Evolutionary conservation across 2,113 vertebrate species (phyloP).

Genomic region (Synchiropus splendidus): DNA sequence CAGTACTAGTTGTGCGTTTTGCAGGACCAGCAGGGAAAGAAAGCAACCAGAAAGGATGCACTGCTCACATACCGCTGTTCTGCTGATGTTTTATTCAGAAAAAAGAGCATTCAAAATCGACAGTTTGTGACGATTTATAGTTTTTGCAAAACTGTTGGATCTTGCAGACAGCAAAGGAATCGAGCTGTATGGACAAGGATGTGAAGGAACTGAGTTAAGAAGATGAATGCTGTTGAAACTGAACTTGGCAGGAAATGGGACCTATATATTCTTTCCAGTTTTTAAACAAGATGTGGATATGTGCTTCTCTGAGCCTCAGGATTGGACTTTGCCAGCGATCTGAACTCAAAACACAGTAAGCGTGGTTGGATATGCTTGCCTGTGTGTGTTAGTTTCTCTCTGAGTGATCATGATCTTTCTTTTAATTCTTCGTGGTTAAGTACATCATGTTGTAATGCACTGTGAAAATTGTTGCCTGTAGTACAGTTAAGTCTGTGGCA

Average conservation of each 20-base stretch:
- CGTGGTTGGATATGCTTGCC: neutral
- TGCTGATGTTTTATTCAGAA: slow-evolving; percentile 66
- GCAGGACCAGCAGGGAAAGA: slow-evolving; percentile 37
- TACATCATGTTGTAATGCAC: too few relatives aligned
- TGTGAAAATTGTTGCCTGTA: too few relatives aligned
- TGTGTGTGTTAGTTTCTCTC: neutral
- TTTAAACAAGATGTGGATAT: slow-evolving; percentile 25
- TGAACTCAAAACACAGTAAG: slow-evolving; percentile 52
- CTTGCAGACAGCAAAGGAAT: slow-evolving; percentile 12
- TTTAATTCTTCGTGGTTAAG: too few relatives aligned
- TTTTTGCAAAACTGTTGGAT: slow-evolving; percentile 3
- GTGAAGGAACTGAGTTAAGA: slow-evolving; percentile 17
- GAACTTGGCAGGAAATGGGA: too few relatives aligned
- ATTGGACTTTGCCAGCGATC: slow-evolving; percentile 37
- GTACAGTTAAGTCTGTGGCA: too few relatives aligned
- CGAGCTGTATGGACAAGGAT: slow-evolving; percentile 24
- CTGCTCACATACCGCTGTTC: slow-evolving; percentile 21
- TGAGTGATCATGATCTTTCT: too few relatives aligned
- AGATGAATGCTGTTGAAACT: slow-evolving; percentile 14
- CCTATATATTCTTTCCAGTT: too few relatives aligned
- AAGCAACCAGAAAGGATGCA: slow-evolving; percentile 28
- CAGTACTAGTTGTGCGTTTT: slow-evolving; percentile 48
- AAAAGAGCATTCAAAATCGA: slow-evolving; percentile 14
- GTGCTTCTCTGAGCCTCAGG: slow-evolving; percentile 31
- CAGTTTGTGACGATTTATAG: too few relatives aligned